A percentile compares a stretch with the other conserved stretches of the same genome.
Evolutionary conservation across 2,888 invertebrate genomes (phyloP).

Genomic region (Hypselothyrea guttata): DNA sequence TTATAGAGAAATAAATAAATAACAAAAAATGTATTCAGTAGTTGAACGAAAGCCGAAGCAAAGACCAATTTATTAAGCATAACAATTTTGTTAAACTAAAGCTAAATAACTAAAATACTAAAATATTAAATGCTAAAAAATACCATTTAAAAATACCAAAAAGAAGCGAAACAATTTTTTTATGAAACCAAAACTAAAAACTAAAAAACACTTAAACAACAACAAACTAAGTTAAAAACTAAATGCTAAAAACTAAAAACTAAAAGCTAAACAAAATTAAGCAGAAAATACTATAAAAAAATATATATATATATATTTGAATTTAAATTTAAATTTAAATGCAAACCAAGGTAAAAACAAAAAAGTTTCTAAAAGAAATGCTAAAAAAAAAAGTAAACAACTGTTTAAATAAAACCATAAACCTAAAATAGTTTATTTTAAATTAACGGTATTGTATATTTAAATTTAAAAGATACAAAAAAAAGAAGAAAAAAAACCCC

Average conservation of each 20-base stretch:
- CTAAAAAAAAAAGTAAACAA: constrained; percentile 45
- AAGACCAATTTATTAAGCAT: constrained; percentile 74
- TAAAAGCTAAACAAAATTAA: constrained; percentile 16
- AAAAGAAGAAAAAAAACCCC: too few species aligned
- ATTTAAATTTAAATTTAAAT: constrained; percentile 5
- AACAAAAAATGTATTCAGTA: constrained; percentile 64
- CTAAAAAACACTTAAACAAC: constrained; percentile 29
- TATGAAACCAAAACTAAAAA: constrained; percentile 35
- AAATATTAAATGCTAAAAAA: constrained; percentile 6
- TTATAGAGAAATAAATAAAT: too few species aligned
- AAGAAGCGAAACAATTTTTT: constrained; percentile 64
- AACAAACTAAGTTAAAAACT: constrained; percentile 40
- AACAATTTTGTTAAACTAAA: constrained; percentile 69
- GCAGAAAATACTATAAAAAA: constrained; percentile 20
- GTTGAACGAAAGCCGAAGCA: constrained; percentile 73
- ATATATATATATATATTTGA: constrained; percentile 13
- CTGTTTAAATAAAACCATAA: constrained; percentile 3
- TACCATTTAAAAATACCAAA: constrained; percentile 8
- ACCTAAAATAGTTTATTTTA: constrained; percentile 65
- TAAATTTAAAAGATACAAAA: constrained; percentile 55
- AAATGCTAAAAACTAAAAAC: constrained; percentile 16
- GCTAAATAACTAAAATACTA: constrained; percentile 6
- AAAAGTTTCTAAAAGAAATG: constrained; percentile 12
- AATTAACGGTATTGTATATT: constrained; percentile 74
- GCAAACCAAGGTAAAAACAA: not conserved